Evolutionary conservation across 2,113 vertebrate genomes (phyloP).

Genomic region (Cygnus atratus): DNA sequence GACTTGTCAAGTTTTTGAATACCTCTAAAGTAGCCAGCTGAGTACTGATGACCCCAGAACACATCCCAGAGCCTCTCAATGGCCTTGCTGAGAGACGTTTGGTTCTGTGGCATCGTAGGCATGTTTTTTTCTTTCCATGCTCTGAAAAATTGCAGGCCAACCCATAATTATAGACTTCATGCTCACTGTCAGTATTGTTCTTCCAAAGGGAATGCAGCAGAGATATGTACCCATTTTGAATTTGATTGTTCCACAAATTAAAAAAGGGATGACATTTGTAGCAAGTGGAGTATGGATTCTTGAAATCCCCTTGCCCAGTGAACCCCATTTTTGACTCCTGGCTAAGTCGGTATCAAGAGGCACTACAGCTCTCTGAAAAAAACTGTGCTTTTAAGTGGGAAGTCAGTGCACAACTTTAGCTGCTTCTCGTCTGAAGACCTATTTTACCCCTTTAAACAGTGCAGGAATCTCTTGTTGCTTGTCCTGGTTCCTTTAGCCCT

Average conservation of each 20-base stretch:
- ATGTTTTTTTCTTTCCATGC: neutral
- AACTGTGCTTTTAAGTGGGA: neutral
- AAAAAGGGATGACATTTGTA: neutral
- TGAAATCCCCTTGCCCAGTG: neutral
- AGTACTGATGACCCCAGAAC: neutral
- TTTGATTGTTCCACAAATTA: neutral
- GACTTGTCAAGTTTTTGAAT: neutral
- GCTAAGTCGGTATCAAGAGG: neutral
- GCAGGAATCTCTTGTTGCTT: neutral
- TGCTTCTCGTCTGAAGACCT: neutral
- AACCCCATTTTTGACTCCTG: neutral
- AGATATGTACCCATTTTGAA: neutral
- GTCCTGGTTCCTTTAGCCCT: neutral
- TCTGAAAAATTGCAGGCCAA: neutral
- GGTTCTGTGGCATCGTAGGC: neutral
- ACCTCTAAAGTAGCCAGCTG: accelerated
- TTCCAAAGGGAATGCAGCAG: neutral
- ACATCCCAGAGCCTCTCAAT: neutral
- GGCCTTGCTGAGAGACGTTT: neutral
- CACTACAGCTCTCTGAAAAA: neutral
- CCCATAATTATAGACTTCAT: neutral
- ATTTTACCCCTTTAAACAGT: neutral
- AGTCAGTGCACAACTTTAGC: neutral
- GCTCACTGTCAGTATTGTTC: neutral
- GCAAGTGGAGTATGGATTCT: neutral